Evolutionary conservation across 2,113 vertebrate species (phyloP).

Genomic region (Trogon surrucura): DNA sequence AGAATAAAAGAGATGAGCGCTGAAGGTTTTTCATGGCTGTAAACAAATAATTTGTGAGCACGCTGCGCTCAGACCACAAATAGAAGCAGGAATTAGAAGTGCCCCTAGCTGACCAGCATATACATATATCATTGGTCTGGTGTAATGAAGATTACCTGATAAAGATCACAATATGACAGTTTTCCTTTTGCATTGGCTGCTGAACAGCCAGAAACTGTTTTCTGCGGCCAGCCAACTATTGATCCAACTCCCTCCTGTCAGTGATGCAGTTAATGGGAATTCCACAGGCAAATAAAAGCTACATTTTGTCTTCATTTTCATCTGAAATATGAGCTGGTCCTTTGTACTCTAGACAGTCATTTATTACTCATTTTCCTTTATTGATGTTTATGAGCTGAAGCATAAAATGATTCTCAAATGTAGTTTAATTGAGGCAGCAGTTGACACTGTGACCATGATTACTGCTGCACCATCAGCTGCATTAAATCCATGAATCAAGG

Average conservation of each 20-base stretch:
- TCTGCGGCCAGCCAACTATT: constrained; percentile 85
- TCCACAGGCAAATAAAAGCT: constrained; percentile 87
- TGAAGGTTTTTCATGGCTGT: constrained; percentile 77
- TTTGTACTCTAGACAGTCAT: constrained; percentile 87
- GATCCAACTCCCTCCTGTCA: constrained; percentile 88
- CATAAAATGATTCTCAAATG: constrained; percentile 88
- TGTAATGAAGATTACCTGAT: constrained; percentile 96
- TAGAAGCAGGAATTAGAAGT: constrained; percentile 77
- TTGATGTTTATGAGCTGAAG: constrained; percentile 89
- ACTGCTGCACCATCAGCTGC: constrained; percentile 73
- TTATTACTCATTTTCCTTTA: constrained; percentile 89
- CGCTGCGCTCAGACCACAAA: constrained; percentile 71
- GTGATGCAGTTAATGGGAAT: constrained; percentile 87
- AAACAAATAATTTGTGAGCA: constrained; percentile 86
- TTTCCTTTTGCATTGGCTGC: constrained; percentile 92
- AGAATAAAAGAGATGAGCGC: constrained; percentile 81
- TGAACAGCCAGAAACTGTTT: constrained; percentile 90
- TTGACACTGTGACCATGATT: constrained; percentile 84
- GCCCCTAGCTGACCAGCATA: constrained; percentile 81
- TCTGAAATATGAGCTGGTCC: constrained; percentile 88
- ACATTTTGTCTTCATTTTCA: constrained; percentile 87
- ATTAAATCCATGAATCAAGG: constrained; percentile 80
- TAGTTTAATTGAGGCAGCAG: constrained; percentile 85
- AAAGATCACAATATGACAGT: constrained; percentile 99
- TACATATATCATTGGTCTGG: constrained; percentile 89